Evolutionary conservation across 2,797 vertebrate genomes (phyloP), one percentile per base, ranked within the genome.

Genomic region (Heliangelus exortis): DNA sequence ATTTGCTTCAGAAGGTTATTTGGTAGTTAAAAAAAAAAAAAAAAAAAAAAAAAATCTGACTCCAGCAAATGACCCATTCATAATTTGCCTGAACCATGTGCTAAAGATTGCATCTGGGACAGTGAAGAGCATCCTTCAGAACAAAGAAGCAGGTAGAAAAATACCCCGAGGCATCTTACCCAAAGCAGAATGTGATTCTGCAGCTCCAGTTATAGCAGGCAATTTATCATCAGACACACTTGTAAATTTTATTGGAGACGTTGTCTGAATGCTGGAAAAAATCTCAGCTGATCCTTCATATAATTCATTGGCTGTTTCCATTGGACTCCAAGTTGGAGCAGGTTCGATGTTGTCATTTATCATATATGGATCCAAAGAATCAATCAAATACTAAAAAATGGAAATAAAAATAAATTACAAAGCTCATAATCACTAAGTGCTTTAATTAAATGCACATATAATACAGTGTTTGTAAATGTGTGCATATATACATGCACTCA

Each of bases 251-350:
- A 98, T 96, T 3, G 98, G 97, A 84, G 98, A 98, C 80, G 95
- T 83, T 5, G 97, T 97, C 57, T 98, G 97, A 39, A 98, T 93
- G 85, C 97, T 96, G 41, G 97, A 95, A 96, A 97, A 97, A 67
- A 98, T 96, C 71, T 98, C 98, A 79, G 97, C 98, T 22, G 97
- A 98, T 82, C 99, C 98, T 97, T 98, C 98, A 84, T 97, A 98
- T 29, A 98, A 97, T 84, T 92, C 93, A 55, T 89, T 92, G 91
- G 94, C 92, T 86, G 87, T 63, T 96, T 98, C 92, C 91, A 96
- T 51, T 77, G 89, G 54, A 84, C 93, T 96, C 87, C 94, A 94
- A 47, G 45, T 11, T 26, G 81, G n/a, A 84, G 92, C 78, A 54
- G 87, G 63, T 81, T 65, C 83, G 23, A 77, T 67, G 31, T 94